phyloP scores from a whole-genome alignment of 2,797 vertebrate genomes.

The Acrossocheilus wenchowensis region DNA sequence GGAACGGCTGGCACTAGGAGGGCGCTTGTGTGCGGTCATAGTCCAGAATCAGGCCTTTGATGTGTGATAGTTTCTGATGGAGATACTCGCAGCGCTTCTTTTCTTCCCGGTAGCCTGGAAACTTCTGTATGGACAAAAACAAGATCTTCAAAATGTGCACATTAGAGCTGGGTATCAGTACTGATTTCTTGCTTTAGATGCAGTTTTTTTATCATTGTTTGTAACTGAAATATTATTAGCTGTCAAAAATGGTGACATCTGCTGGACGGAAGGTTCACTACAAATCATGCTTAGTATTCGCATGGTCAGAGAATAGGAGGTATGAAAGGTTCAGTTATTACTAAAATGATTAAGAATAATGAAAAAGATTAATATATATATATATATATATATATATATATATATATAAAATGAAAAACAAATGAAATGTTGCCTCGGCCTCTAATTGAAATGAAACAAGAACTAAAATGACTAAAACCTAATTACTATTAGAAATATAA shows the following conservation, averaged over 20 bases:
- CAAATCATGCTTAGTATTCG: neutral
- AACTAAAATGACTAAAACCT: neutral
- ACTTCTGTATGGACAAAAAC: slow-evolving; percentile 71
- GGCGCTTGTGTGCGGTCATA: slow-evolving; percentile 80
- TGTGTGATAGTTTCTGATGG: slow-evolving; percentile 88
- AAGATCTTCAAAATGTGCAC: neutral
- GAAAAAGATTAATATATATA: too few species aligned
- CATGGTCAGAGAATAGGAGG: neutral
- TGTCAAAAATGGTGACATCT: neutral
- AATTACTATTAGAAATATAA: neutral
- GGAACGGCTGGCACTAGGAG: slow-evolving; percentile 66
- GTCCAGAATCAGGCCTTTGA: slow-evolving; percentile 85
- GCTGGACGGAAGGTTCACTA: neutral
- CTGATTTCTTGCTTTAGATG: neutral
- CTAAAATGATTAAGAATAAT: neutral
- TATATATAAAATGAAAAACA: neutral
- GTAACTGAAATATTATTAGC: neutral
- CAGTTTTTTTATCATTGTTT: neutral
- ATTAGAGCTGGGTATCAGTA: neutral
- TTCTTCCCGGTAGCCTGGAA: slow-evolving; percentile 86
- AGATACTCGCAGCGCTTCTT: slow-evolving; percentile 86
- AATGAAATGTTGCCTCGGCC: neutral
- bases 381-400: too few species aligned
- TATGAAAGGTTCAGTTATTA: neutral
- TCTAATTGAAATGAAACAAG: neutral